Percentiles rank a stretch among this genome's conserved stretches.
These are phyloP conservation scores for Gallinago solitaria DNA, from an alignment of 2,797 vertebrate species.

Conservation along the genomic window DNA sequence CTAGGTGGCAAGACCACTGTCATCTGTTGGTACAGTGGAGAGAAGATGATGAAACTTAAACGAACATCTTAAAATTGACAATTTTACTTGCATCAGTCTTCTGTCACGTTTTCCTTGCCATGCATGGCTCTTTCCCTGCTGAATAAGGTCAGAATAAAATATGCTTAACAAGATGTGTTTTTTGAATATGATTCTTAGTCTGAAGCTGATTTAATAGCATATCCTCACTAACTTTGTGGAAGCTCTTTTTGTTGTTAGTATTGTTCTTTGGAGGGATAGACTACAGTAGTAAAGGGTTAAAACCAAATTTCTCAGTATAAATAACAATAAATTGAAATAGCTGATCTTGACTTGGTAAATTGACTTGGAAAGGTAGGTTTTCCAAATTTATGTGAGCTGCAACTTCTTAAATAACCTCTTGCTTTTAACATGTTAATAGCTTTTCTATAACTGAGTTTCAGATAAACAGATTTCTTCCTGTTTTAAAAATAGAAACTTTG, in stretches of 20 bases:
- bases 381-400: background rate
- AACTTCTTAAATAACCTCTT: background rate
- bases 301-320: background rate
- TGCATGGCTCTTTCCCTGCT: background rate
- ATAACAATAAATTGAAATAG: background rate
- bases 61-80: background rate
- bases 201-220: background rate
- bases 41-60: background rate
- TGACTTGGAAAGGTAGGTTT: background rate
- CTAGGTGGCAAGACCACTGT: background rate
- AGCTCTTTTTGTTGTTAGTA: background rate
- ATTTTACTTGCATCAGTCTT: background rate
- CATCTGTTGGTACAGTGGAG: background rate
- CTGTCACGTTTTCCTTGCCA: background rate
- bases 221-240: background rate
- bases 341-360: background rate
- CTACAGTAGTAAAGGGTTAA: background rate
- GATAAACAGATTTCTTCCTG: background rate
- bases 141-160: background rate
- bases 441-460: background rate
- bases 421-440: background rate
- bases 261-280: background rate
- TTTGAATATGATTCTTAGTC: background rate
- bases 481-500: background rate
- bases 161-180: background rate